Evolutionary conservation across 2,797 vertebrate genomes (phyloP).

Genomic region (Arctocebus calabarensis): DNA sequence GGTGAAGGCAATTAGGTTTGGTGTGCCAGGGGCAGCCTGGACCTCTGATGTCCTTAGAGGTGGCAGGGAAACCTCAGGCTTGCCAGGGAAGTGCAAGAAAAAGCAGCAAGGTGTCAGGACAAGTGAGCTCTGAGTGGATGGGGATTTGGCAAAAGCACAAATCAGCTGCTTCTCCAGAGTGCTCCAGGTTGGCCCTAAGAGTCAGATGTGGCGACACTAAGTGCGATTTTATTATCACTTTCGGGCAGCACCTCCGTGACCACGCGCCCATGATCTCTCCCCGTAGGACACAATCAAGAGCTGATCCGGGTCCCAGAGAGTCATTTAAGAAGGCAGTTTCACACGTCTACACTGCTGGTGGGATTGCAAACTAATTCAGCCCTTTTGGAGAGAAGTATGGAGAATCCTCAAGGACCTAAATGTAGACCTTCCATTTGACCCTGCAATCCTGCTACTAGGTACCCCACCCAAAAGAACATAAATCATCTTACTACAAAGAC

Average conservation of each 20-base stretch:
- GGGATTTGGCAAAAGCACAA: background rate
- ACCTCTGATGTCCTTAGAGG: accelerated
- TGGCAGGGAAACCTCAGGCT: background rate
- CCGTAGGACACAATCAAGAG: background rate
- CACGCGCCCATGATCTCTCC: background rate
- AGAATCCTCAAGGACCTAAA: too few relatives aligned
- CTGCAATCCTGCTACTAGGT: too few relatives aligned
- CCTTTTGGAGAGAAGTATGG: too few relatives aligned
- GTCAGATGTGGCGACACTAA: accelerated
- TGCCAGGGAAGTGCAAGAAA: background rate
- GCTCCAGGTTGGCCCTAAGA: background rate
- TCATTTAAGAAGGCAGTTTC: too few relatives aligned
- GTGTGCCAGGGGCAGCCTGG: background rate
- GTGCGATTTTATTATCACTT: accelerated
- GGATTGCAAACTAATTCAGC: too few relatives aligned
- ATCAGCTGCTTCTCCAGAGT: accelerated
- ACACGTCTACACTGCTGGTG: too few relatives aligned
- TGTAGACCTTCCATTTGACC: too few relatives aligned
- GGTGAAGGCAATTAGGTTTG: background rate
- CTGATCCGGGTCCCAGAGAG: background rate
- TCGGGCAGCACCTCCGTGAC: too few relatives aligned
- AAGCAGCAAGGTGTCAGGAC: background rate
- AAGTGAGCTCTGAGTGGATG: accelerated
- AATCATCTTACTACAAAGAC: too few relatives aligned
- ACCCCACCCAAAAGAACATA: too few relatives aligned